phyloP scores from a whole-genome alignment of 2,797 vertebrate genomes.

The Diplodus puntazzo region DNA sequence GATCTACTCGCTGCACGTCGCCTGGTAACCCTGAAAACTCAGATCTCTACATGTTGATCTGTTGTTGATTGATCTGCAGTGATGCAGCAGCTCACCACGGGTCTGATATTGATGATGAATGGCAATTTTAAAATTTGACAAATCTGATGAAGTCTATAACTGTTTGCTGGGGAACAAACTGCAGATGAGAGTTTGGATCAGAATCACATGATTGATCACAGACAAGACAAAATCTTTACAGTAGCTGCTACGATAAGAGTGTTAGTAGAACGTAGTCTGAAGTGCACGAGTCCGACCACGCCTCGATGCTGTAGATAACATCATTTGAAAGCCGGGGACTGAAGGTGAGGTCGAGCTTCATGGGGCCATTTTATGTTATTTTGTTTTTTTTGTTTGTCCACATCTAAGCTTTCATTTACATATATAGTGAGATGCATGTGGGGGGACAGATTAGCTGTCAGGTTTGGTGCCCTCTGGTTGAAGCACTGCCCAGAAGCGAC shows the following conservation, averaged over 20 bases:
- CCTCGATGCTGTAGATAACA: no score
- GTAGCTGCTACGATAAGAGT: no score
- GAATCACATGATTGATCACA: neutral
- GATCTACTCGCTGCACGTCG: neutral
- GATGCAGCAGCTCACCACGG: neutral
- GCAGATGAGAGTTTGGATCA: slow-evolving; percentile 1
- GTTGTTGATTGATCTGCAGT: neutral
- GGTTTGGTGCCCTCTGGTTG: neutral
- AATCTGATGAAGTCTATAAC: neutral
- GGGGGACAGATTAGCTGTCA: neutral
- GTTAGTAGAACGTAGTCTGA: no score
- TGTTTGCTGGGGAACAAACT: neutral
- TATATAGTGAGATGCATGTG: neutral
- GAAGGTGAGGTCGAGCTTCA: no score
- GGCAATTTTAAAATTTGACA: neutral
- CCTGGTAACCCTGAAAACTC: neutral
- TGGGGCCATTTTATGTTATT: no score
- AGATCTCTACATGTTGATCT: neutral
- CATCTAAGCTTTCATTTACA: no score
- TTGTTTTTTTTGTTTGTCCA: no score
- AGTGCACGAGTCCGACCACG: no score
- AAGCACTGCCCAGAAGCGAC: neutral
- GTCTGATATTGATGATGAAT: neutral
- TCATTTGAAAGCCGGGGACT: no score
- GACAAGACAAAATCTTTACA: no score